phyloP scores from a whole-genome alignment of 2,113 vertebrate genomes.

The Charina bottae region DNA sequence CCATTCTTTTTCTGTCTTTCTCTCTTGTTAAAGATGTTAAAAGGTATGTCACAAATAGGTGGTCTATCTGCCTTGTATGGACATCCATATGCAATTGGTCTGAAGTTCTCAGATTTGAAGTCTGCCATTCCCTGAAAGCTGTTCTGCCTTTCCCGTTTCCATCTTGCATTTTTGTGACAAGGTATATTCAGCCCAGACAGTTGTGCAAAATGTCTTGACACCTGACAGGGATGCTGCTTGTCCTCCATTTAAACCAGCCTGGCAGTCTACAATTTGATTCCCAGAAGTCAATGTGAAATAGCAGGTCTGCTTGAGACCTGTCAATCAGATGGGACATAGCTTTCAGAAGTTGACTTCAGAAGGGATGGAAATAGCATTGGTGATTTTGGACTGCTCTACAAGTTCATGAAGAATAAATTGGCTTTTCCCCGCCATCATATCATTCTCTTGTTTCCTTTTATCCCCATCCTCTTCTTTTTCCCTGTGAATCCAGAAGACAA shows the following conservation, averaged over 20 bases:
- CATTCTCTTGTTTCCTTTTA: not conserved
- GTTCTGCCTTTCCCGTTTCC: constrained; percentile 1
- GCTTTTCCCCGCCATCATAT: constrained; percentile 5
- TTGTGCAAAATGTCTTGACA: constrained; percentile 48
- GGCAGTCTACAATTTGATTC: constrained; percentile 50
- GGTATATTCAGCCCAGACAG: constrained; percentile 42
- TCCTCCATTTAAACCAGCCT: constrained; percentile 47
- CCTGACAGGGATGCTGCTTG: constrained; percentile 45
- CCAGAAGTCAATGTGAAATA: constrained; percentile 58
- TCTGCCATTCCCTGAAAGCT: constrained; percentile 6
- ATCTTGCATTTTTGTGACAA: constrained; percentile 31
- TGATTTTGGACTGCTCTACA: constrained; percentile 56
- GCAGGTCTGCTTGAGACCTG: constrained; percentile 49
- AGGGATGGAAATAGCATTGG: constrained; percentile 52
- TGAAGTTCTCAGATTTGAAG: constrained; percentile 30
- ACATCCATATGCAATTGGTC: constrained; percentile 31
- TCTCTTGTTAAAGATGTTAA: not conserved
- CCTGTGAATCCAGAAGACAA: constrained; percentile 34
- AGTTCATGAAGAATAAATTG: constrained; percentile 46
- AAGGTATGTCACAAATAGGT: constrained; percentile 17
- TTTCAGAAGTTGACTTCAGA: constrained; percentile 43
- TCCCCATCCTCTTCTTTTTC: constrained; percentile 17
- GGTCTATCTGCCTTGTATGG: constrained; percentile 11
- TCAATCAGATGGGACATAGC: constrained; percentile 53
- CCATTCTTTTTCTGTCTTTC: not conserved